Base-by-base conservation (phyloP, 2,888 invertebrate species). In the Orthosia incerta region DNA sequence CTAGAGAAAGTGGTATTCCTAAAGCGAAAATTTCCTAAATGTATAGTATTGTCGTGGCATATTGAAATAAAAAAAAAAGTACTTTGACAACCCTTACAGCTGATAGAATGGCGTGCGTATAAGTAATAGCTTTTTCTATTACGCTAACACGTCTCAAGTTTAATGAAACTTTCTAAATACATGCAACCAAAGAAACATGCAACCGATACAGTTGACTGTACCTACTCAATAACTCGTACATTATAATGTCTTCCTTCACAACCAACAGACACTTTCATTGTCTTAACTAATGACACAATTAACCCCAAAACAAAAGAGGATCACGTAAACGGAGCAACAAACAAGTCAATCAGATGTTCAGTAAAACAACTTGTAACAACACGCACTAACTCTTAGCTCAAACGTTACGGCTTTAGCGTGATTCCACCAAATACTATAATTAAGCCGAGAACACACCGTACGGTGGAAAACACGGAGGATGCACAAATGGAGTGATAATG, bases 401-500 rank as follows among this genome's bases (percentile, higher is more conserved):
- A 82, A 77, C 64, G 55, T 64, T 65, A 23, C 48, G 56, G 60
- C 46, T 68, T 77, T 65, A 61, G 65, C 56, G 57, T 46, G 59
- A 65, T 82, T 69, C 57, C 62, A 20, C 60, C 45, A 61, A 82
- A 68, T 61, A 68, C 79, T 63, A 80, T 65, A 66, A 80, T 82
- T 72, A 78, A 68, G 68, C 65, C 55, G 60, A 68, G 45, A 66
- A 73, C 76, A 75, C 45, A 65, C 62, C 82, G 62, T 56, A 23
- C 50, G 15, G 26, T 46, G 15, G 4, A 18, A 9, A 60, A 48
- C 59, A 75, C 3, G 50, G 68, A 80, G 23, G 46, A 67, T 23
- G 20, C 23, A 64, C 4, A 4, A 75, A 75, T 68, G 76, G 81
- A 80, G 66, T 39, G 26, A 3, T 51, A 45, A 45, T n/a, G n/a